Percentiles rank a stretch among this genome's conserved stretches.
phyloP scores from a whole-genome alignment of 2,888 invertebrate genomes.

The Pandemis heparana region DNA sequence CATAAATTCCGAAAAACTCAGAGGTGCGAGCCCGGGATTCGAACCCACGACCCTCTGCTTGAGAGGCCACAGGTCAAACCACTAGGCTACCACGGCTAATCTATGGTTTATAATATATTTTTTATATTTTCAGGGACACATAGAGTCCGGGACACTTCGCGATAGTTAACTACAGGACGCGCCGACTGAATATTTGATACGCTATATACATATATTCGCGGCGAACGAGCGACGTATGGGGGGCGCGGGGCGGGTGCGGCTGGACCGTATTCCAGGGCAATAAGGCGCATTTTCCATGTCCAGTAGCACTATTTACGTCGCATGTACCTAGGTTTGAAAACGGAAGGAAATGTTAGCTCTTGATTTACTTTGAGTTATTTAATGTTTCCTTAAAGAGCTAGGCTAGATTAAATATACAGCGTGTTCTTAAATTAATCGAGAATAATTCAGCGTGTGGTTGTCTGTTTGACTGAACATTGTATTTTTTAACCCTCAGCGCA shows the following conservation, averaged over 20 bases:
- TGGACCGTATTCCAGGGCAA: background rate
- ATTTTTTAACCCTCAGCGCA: too few species aligned
- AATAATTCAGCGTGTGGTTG: too few species aligned
- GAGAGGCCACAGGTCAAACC: too few species aligned
- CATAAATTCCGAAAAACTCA: too few species aligned
- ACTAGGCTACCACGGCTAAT: too few species aligned
- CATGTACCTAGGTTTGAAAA: background rate
- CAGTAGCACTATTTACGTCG: background rate
- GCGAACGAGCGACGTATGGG: background rate
- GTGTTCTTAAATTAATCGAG: too few species aligned
- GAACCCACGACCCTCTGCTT: too few species aligned
- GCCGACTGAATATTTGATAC: constrained; percentile 31
- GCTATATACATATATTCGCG: constrained; percentile 1
- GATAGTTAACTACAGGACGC: constrained; percentile 13
- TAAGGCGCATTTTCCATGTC: constrained; percentile 3
- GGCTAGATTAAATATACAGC: too few species aligned
- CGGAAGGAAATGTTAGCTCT: background rate
- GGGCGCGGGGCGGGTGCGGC: background rate
- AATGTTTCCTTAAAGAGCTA: too few species aligned
- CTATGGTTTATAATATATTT: background rate
- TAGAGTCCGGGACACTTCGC: constrained; percentile 40
- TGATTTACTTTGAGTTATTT: too few species aligned
- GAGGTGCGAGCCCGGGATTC: too few species aligned
- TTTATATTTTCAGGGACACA: constrained; percentile 50
- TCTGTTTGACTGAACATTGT: too few species aligned